Evolutionary conservation across 2,113 vertebrate species (phyloP).

Genomic region (Leucosticte australis): DNA sequence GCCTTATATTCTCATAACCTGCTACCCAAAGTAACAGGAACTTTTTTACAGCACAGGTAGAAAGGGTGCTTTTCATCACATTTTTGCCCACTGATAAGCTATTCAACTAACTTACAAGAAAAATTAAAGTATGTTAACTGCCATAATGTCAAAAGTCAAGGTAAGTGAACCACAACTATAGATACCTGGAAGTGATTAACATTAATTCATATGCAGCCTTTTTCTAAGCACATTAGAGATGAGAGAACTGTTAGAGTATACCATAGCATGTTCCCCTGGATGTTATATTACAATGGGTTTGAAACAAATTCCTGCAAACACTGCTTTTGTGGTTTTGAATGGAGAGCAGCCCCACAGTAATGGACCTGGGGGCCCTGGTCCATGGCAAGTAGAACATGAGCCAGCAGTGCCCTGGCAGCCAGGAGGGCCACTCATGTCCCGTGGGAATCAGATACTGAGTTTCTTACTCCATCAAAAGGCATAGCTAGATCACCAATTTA

Average conservation of each 20-base stretch:
- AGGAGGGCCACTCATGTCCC: accelerated
- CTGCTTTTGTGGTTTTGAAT: background rate
- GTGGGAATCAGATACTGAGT: background rate
- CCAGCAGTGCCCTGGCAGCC: background rate
- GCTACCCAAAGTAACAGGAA: background rate
- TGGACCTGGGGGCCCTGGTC: background rate
- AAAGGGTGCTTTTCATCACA: background rate
- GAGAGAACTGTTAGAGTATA: background rate
- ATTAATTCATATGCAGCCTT: background rate
- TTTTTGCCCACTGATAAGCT: background rate
- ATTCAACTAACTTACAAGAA: background rate
- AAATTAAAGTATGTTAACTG: background rate
- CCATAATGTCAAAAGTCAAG: background rate
- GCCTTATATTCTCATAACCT: background rate
- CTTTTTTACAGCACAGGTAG: background rate
- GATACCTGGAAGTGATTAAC: background rate
- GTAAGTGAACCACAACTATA: background rate
- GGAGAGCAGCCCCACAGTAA: background rate
- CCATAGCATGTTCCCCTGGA: background rate
- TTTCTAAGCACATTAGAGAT: background rate
- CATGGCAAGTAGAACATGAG: accelerated
- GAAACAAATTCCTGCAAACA: background rate
- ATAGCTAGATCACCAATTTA: background rate
- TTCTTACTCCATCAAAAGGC: background rate
- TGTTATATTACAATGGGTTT: background rate